phyloP scores from a whole-genome alignment of 37 sponge, comb jelly and placozoan species.

The Amphimedon queenslandica region DNA sequence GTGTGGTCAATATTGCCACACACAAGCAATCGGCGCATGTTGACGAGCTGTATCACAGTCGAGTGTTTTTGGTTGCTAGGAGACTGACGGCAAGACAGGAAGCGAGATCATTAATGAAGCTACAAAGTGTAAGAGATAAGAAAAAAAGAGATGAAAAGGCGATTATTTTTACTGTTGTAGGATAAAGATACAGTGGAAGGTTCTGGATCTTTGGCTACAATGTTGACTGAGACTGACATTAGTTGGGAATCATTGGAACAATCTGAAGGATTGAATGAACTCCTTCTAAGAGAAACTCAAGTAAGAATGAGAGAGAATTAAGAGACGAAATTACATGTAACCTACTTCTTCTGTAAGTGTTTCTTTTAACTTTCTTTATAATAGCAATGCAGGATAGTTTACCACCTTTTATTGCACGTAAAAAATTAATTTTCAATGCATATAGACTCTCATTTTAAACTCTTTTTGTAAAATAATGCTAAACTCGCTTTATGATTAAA shows the following conservation, averaged over 20 bases:
- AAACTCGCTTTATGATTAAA: no score
- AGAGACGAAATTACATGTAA: no score
- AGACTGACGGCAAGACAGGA: constrained; percentile 19
- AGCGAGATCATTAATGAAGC: background rate
- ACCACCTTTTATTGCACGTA: background rate
- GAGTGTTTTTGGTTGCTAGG: constrained; percentile 31
- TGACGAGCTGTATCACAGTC: constrained; percentile 33
- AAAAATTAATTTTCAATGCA: background rate
- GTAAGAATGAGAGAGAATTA: no score
- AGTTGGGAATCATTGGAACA: background rate
- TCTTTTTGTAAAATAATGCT: no score
- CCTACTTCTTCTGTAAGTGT: no score
- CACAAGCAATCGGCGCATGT: constrained; percentile 7
- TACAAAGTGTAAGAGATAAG: constrained; percentile 3
- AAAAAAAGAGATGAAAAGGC: background rate
- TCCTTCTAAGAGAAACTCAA: constrained; percentile 39
- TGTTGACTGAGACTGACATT: constrained; percentile 24
- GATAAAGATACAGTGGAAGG: no score
- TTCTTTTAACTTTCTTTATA: background rate
- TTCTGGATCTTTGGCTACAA: constrained; percentile 16
- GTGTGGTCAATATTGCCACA: background rate
- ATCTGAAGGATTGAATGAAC: constrained; percentile 23
- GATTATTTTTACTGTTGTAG: background rate
- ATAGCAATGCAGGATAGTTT: no score
- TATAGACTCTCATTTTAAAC: no score